Conservation (phyloP, 2,888 invertebrate genomes). For the Drosophila borealis region DNA sequence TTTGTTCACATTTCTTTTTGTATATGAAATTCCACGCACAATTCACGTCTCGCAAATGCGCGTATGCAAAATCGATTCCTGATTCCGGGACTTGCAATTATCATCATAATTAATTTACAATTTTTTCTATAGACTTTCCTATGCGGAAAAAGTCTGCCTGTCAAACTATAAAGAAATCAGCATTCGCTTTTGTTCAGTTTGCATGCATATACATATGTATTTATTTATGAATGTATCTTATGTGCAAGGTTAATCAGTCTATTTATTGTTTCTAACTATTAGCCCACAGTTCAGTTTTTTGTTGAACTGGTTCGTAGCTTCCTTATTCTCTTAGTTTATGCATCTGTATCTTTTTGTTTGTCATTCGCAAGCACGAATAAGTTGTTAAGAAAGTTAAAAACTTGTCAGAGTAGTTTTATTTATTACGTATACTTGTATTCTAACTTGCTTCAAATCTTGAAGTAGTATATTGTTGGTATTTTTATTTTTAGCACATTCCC, state of each 20-base stretch:
- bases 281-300: slow-evolving; percentile 7
- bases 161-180: slow-evolving; percentile 34
- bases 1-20: slow-evolving; percentile 5
- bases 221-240: slow-evolving; percentile 1
- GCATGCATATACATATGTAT: background rate
- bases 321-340: slow-evolving; percentile 35
- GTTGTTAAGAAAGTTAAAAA: background rate
- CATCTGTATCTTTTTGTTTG: background rate
- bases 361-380: background rate
- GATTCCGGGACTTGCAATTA: slow-evolving; percentile 42
- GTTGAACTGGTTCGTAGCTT: slow-evolving; percentile 29
- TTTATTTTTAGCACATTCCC: background rate
- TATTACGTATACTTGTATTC: background rate
- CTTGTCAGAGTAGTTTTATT: background rate
- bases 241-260: slow-evolving; percentile 48
- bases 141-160: slow-evolving; percentile 31
- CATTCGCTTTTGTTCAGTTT: slow-evolving; percentile 25
- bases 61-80: slow-evolving; percentile 19
- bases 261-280: slow-evolving; percentile 14
- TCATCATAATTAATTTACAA: slow-evolving; percentile 47
- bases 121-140: slow-evolving; percentile 16
- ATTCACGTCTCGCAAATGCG: background rate
- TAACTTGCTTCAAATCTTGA: background rate
- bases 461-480: background rate
- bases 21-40: slow-evolving; percentile 53